Percentiles rank a stretch among this genome's conserved stretches.
Conservation (phyloP, 2,113 vertebrate genomes). For the Caretta caretta region DNA sequence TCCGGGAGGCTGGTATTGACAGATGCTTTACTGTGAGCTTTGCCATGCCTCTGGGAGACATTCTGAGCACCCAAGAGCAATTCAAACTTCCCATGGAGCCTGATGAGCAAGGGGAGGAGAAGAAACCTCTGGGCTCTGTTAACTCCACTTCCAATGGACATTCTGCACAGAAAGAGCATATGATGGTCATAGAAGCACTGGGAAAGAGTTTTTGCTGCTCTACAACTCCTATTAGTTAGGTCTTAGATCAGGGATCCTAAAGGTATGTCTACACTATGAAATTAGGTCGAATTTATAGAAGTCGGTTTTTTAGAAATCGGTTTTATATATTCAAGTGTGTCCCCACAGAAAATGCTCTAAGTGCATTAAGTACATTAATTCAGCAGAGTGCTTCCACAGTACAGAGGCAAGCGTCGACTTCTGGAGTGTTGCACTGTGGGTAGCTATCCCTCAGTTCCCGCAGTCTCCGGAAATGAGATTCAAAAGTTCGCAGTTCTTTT, state of each 20-base stretch:
- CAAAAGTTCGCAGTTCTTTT: too few relatives aligned
- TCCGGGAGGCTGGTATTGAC: neutral
- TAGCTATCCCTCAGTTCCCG: too few relatives aligned
- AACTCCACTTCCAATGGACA: neutral
- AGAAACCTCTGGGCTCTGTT: neutral
- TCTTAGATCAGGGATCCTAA: neutral
- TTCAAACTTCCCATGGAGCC: neutral
- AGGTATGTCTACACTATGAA: too few relatives aligned
- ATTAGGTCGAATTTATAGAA: too few relatives aligned
- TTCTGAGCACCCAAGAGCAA: slow-evolving; percentile 4
- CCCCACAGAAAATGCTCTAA: too few relatives aligned
- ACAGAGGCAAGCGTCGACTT: too few relatives aligned
- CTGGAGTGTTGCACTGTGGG: too few relatives aligned
- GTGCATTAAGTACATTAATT: too few relatives aligned
- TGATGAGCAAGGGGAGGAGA: slow-evolving; percentile 21
- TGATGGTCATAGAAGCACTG: slow-evolving; percentile 37
- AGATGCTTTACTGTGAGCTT: slow-evolving; percentile 20
- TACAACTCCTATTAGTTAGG: neutral
- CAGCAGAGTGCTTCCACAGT: too few relatives aligned
- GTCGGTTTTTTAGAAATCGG: too few relatives aligned
- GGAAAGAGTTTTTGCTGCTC: slow-evolving; percentile 20
- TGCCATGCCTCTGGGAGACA: neutral
- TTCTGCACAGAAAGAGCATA: slow-evolving; percentile 11
- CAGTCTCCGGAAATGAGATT: too few relatives aligned
- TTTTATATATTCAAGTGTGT: too few relatives aligned